phyloP scores from a whole-genome alignment of 2,113 vertebrate species.

The Leptosomus discolor region DNA sequence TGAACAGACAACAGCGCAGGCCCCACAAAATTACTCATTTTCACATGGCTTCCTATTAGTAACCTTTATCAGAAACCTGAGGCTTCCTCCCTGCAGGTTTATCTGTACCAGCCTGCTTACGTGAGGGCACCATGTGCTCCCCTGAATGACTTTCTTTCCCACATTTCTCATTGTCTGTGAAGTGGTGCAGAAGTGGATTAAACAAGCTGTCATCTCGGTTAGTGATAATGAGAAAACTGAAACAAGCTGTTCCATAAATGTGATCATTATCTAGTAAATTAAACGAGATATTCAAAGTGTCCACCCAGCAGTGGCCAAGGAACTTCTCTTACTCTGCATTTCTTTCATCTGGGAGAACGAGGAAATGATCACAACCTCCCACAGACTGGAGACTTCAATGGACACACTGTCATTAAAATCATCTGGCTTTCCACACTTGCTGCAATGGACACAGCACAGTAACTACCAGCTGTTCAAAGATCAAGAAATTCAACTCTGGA shows the following conservation, averaged over 20 bases:
- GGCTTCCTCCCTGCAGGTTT: neutral
- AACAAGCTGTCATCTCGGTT: constrained; percentile 14
- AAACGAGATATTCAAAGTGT: constrained; percentile 43
- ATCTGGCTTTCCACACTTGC: neutral
- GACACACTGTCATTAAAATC: neutral
- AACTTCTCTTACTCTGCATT: neutral
- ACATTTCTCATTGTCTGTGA: constrained; percentile 23
- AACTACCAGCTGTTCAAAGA: neutral
- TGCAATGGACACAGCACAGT: neutral
- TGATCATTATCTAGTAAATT: constrained; percentile 57
- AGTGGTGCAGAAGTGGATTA: constrained; percentile 37
- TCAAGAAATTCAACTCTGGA: neutral
- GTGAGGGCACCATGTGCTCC: neutral
- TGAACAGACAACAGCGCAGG: neutral
- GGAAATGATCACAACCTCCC: neutral
- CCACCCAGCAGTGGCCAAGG: constrained; percentile 14
- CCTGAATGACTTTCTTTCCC: neutral
- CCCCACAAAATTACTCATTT: neutral
- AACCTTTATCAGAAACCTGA: neutral
- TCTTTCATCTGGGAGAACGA: constrained; percentile 22
- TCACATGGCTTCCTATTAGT: neutral
- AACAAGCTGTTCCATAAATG: constrained; percentile 52
- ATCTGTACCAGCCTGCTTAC: neutral
- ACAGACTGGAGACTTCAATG: neutral
- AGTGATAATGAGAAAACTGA: constrained; percentile 57